phyloP scores from a whole-genome alignment of 2,888 invertebrate genomes.

The Pilophorus perplexus region DNA sequence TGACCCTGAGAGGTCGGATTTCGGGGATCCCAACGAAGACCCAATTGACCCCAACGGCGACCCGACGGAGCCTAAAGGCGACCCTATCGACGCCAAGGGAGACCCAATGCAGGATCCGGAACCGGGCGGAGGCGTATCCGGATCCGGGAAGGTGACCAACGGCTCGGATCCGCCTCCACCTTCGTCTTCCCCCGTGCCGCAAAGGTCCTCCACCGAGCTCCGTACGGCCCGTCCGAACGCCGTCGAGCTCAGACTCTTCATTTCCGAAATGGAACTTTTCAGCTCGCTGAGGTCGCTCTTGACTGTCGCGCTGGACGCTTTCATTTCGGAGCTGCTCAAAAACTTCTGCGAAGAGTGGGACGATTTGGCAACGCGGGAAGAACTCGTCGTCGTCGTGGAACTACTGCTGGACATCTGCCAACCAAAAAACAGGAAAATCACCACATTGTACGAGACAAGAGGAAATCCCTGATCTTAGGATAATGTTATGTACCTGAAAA shows the following conservation, averaged over 20 bases:
- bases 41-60: neutral
- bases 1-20: constrained; percentile 18
- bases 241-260: constrained; percentile 66
- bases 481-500: neutral
- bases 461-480: neutral
- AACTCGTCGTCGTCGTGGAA: constrained; percentile 59
- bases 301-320: constrained; percentile 71
- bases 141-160: constrained; percentile 74
- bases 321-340: constrained; percentile 65
- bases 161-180: constrained; percentile 55
- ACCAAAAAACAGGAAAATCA: neutral
- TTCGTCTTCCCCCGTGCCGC: constrained; percentile 51
- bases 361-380: constrained; percentile 24
- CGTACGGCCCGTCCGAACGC: constrained; percentile 41
- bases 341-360: constrained; percentile 53
- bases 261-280: constrained; percentile 81
- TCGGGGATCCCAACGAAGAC: constrained; percentile 9
- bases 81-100: neutral
- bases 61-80: constrained; percentile 6
- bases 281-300: constrained; percentile 68
- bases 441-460: neutral
- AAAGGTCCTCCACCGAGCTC: constrained; percentile 48
- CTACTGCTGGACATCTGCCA: constrained; percentile 53
- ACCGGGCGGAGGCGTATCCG: constrained; percentile 66
- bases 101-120: constrained; percentile 15